phyloP scores from a whole-genome alignment of 2,797 vertebrate species.

The Gymnoscopelus microlampas region DNA sequence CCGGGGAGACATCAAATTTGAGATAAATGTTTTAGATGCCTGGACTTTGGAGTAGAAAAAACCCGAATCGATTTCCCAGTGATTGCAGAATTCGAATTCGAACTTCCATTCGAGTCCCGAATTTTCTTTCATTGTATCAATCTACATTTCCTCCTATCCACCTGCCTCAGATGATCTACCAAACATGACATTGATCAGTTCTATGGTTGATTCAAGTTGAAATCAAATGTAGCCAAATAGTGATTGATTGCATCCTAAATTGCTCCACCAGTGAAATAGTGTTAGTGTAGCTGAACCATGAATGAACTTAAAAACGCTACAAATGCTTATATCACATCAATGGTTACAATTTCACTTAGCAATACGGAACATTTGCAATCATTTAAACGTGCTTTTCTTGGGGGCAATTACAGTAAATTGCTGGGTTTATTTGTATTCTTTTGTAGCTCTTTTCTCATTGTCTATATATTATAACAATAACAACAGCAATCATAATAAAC shows the following conservation, averaged over 20 bases:
- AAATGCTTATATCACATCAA: no score
- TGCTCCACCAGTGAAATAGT: conserved; percentile 49
- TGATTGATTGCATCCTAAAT: conserved; percentile 64
- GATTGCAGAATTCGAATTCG: conserved; percentile 36
- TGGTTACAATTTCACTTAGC: no score
- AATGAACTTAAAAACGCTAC: not conserved
- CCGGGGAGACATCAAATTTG: no score
- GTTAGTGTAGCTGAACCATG: conserved; percentile 45
- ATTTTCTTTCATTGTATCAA: conserved; percentile 55
- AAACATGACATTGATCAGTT: conserved; percentile 28
- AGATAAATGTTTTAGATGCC: no score
- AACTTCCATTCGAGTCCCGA: conserved; percentile 44
- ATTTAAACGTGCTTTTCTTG: no score
- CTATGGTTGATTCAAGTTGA: conserved; percentile 53
- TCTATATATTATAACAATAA: no score
- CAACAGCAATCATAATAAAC: no score
- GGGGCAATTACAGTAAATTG: no score
- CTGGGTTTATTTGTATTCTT: no score
- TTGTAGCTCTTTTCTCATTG: no score
- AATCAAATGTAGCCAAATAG: conserved; percentile 60
- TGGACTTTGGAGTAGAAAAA: conserved; percentile 6
- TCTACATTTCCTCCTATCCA: no score
- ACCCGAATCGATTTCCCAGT: conserved; percentile 67
- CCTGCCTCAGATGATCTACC: conserved; percentile 49
- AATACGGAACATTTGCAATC: no score